Base-by-base conservation (phyloP, 2,797 vertebrate species). In the Salmo trutta region DNA sequence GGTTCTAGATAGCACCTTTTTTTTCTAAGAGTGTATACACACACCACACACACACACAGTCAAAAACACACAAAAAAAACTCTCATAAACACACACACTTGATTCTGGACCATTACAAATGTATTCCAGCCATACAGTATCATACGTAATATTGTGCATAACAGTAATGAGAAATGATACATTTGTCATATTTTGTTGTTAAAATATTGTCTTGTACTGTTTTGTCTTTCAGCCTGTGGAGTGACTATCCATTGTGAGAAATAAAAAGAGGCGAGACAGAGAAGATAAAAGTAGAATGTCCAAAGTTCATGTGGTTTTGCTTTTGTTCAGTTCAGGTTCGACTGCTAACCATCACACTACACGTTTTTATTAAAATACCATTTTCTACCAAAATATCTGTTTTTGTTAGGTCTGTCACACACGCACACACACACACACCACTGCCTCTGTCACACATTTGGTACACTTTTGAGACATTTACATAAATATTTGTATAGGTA, bases 191-290 rank as follows among this genome's bases (percentile, higher is more conserved):
- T 33, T 33, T 33, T 33, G 5, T 33, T 33, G 33, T 33, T 33
- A n/a, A n/a, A 59, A 21, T 15, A 19, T 56, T 56, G 54, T 56
- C 15, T 56, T 19, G 5, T 56, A 47, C 41, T 74, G 56, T 10
- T 83, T 51, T 93, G 52, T 86, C 67, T 94, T 93, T 84, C 92
- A 95, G 94, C 77, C 84, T 94, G 3, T 95, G 93, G 93, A 81
- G 75, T 3, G 88, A 86, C 64, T 94, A 94, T 85, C 92, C 93
- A 6, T 41, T 95, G 77, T 95, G 82, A 94, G 19, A 75, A 85
- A 21, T 29, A 65, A 71, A 71, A 21, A 3, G 5, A 15, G 4
- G 27, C 76, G 19, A 74, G n/a, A 74, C 15, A 71, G n/a, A 80
- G 33, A 77, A 47, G 79, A 75, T 33, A 14, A 31, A 3, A 19